Evolutionary conservation across 2,888 invertebrate genomes (phyloP), one percentile per base, ranked within the genome.

Genomic region (Aphodius sticticus): DNA sequence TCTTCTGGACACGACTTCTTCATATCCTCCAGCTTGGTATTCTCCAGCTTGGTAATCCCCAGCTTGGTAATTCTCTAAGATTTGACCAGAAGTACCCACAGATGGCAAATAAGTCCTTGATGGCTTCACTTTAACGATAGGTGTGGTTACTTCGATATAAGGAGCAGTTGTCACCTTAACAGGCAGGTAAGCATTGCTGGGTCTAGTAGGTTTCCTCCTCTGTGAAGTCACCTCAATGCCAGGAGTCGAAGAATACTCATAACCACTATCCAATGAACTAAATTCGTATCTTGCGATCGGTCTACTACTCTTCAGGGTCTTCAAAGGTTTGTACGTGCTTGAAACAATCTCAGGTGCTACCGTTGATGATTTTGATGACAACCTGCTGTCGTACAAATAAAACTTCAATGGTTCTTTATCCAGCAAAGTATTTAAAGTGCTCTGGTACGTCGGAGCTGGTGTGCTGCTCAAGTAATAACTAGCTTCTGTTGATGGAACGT

Each of bases 381-480:
- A 82, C 81, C 86, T 80, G 78, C 85, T 87, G 70, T 86, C 86
- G 75, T 85, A 85, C 69, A 81, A 85, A 69, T 84, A 84, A 81
- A 79, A 82, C 38, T 80, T 69, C 84, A 84, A 53, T 81, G 84
- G 82, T 84, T 81, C 77, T 26, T 84, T 81, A 12, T 83, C 81
- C 14, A 76, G 35, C 3, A 78, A 16, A 6, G 78, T 76, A 37
- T 70, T 69, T 3, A 76, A n/a, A 12, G 78, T 78, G 36, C 76
- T 76, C 70, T 78, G 87, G 82, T 90, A 91, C 2, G 88, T 88
- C 6, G 88, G 88, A 9, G 53, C 53, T 53, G 53, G 53, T 53
- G 53, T 53, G 53, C 53, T 53, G 4, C 53, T 53, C 53, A 53
- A 53, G 53, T 3, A 53, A 53, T 53, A 53, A 12, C 6, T 53